These are phyloP conservation scores for Myotis myotis DNA, from an alignment of 2,797 vertebrate genomes.

Conservation along the genomic window DNA sequence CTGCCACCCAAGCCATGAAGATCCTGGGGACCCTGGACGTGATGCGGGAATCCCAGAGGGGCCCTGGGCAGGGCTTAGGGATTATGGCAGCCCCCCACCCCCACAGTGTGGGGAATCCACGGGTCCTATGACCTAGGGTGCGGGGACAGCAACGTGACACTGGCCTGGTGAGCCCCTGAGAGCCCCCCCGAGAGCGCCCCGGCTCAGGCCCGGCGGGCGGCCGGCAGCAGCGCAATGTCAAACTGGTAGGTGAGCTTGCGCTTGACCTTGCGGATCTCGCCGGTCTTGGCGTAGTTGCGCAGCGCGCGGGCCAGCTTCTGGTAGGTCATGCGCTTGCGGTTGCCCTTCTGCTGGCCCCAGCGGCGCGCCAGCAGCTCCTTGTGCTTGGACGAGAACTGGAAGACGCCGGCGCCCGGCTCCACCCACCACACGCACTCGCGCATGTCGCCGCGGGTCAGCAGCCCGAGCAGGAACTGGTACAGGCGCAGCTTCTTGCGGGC, in stretches of 20 bases:
- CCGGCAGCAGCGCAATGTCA: conserved; percentile 78
- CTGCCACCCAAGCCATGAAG: background rate
- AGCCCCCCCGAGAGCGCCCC: background rate
- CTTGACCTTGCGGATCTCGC: conserved; percentile 86
- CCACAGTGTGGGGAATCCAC: background rate
- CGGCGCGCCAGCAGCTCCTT: conserved; percentile 84
- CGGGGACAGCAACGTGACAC: background rate
- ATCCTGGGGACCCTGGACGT: background rate
- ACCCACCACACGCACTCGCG: conserved; percentile 86
- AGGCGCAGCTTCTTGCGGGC: conserved; percentile 83
- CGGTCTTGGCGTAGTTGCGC: conserved; percentile 85
- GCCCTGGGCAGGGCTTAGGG: background rate
- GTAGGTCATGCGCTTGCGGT: conserved; percentile 87
- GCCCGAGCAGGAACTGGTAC: conserved; percentile 85
- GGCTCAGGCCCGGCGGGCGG: conserved; percentile 61
- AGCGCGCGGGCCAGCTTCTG: conserved; percentile 86
- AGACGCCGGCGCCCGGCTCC: conserved; percentile 82
- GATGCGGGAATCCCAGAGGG: background rate
- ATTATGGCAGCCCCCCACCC: background rate
- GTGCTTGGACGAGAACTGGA: conserved; percentile 86
- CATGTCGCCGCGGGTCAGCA: conserved; percentile 84
- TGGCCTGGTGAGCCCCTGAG: background rate
- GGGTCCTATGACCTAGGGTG: background rate
- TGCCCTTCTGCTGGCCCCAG: conserved; percentile 86
- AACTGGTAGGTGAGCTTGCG: conserved; percentile 87